Evolutionary conservation across 2,888 invertebrate species (phyloP).

Genomic region (Cabera pusaria): DNA sequence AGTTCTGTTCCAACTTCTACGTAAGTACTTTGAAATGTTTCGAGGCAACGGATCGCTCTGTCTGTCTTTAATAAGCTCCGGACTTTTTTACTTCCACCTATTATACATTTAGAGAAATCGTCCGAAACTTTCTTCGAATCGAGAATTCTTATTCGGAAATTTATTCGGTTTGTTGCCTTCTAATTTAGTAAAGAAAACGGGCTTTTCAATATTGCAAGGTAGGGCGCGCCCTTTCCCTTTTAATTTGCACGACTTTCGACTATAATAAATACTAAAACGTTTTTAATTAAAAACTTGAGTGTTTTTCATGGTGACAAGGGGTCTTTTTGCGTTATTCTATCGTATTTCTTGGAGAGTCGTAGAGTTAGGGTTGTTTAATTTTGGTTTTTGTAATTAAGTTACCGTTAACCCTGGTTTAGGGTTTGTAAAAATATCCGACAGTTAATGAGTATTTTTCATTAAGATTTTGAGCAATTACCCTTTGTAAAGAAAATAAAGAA

Average conservation of each 20-base stretch:
- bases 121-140: slow-evolving; percentile 39
- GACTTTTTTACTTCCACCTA: slow-evolving; percentile 52
- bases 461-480: too few relatives aligned
- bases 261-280: slow-evolving; percentile 46
- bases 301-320: slow-evolving; percentile 38
- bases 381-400: slow-evolving; percentile 32
- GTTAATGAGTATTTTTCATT: neutral
- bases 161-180: slow-evolving; percentile 57
- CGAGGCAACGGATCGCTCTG: slow-evolving; percentile 51
- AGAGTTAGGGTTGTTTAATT: slow-evolving; percentile 24
- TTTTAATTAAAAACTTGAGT: slow-evolving; percentile 48
- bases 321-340: slow-evolving; percentile 29
- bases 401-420: slow-evolving; percentile 18
- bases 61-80: slow-evolving; percentile 66
- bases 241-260: slow-evolving; percentile 43
- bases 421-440: neutral
- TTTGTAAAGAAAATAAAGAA: too few relatives aligned
- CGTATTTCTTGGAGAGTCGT: slow-evolving; percentile 32
- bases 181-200: slow-evolving; percentile 57
- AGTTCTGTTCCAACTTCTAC: slow-evolving; percentile 70
- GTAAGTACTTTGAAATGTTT: slow-evolving; percentile 68
- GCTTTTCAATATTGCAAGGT: slow-evolving; percentile 47
- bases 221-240: slow-evolving; percentile 34
- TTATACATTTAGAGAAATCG: slow-evolving; percentile 55
- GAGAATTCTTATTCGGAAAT: slow-evolving; percentile 48